Percentiles rank a stretch among this genome's conserved stretches.
Conservation (phyloP, 2,113 vertebrate genomes). For the Phainopepla nitens region DNA sequence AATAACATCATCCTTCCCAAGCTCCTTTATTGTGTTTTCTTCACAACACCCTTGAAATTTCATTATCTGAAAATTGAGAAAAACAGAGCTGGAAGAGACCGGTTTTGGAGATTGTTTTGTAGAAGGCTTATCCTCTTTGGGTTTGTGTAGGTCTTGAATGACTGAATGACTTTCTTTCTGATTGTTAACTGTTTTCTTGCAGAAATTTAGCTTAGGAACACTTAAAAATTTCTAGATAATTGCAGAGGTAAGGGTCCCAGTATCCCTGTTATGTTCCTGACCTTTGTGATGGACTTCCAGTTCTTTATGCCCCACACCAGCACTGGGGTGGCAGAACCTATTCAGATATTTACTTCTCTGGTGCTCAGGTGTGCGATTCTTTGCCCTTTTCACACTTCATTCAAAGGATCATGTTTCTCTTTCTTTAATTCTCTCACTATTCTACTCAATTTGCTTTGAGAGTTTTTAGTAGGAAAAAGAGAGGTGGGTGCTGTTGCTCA, state of each 20-base stretch:
- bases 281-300: not conserved
- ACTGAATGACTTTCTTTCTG: not conserved
- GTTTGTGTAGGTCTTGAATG: not conserved
- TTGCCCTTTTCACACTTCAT: not conserved
- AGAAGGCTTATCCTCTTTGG: not conserved
- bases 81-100: not conserved
- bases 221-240: not conserved
- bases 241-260: not conserved
- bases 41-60: not conserved
- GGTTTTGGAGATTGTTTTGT: not conserved
- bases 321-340: not conserved
- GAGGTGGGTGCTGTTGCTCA: not conserved
- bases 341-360: not conserved
- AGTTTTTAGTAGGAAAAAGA: not conserved
- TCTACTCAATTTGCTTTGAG: not conserved
- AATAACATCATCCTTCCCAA: not conserved
- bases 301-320: not conserved
- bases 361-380: not conserved
- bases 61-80: not conserved
- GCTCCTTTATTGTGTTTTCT: not conserved
- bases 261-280: not conserved
- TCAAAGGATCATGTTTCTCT: not conserved
- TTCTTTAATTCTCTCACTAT: not conserved
- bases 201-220: not conserved
- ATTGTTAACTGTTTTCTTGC: not conserved